Conservation (phyloP, 2,888 invertebrate species). For the Ectropis crepuscularia region DNA sequence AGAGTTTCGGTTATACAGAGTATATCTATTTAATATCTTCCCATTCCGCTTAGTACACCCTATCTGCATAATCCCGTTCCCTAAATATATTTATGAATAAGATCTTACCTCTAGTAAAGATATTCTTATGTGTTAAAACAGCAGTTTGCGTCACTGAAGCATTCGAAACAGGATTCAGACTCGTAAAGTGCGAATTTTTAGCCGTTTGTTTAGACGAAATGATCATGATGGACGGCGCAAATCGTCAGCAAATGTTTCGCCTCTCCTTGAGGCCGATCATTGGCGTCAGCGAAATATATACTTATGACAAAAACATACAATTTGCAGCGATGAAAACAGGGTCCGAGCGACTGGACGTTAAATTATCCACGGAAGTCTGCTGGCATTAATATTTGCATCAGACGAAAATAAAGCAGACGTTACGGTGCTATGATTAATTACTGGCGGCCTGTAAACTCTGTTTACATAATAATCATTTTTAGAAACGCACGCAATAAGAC, state of each 20-base stretch:
- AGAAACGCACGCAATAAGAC: slow-evolving; percentile 34
- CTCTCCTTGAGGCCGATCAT: slow-evolving; percentile 15
- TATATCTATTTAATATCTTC: background rate
- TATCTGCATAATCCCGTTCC: too few relatives aligned
- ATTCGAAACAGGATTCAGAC: slow-evolving; percentile 44
- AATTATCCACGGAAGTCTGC: slow-evolving; percentile 36
- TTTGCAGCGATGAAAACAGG: slow-evolving; percentile 8
- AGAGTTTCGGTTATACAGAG: too few relatives aligned
- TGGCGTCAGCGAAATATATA: slow-evolving; percentile 15
- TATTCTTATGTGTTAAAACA: slow-evolving; percentile 22
- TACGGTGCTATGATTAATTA: slow-evolving; percentile 41
- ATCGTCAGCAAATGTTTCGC: slow-evolving; percentile 22
- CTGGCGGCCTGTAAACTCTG: slow-evolving; percentile 28
- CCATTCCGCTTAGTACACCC: too few relatives aligned
- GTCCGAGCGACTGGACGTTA: slow-evolving; percentile 30
- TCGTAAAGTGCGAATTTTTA: slow-evolving; percentile 56
- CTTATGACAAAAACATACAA: slow-evolving; percentile 17
- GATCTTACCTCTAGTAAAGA: slow-evolving; percentile 2
- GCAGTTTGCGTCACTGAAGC: slow-evolving; percentile 43
- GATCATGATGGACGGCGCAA: slow-evolving; percentile 34
- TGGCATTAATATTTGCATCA: slow-evolving; percentile 39
- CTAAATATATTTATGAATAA: too few relatives aligned
- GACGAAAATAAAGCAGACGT: slow-evolving; percentile 39
- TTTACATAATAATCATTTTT: slow-evolving; percentile 35
- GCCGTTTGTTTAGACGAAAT: slow-evolving; percentile 43